phyloP scores from a whole-genome alignment of 1,140 invertebrate genomes.

The Drosophila triauraria region DNA sequence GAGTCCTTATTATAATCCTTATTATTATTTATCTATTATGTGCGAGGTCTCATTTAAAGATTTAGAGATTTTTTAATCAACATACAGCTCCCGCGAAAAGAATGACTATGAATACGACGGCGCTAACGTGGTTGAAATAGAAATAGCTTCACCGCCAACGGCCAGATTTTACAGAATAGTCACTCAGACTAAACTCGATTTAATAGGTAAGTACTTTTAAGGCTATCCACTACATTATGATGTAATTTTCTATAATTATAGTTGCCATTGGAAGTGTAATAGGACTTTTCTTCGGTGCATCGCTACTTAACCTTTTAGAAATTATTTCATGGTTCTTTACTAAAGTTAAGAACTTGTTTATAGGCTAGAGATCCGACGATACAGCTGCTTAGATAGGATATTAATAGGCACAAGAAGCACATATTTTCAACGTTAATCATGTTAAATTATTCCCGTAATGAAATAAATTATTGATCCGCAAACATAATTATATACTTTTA shows the following conservation, averaged over 20 bases:
- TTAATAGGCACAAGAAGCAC: neutral
- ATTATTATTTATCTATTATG: too few relatives aligned
- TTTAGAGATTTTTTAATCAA: neutral
- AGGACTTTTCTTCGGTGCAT: constrained; percentile 62
- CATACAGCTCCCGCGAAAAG: constrained; percentile 9
- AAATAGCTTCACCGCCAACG: constrained; percentile 58
- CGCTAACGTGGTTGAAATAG: constrained; percentile 41
- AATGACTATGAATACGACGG: neutral
- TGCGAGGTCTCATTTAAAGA: too few relatives aligned
- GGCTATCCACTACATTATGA: neutral
- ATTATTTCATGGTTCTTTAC: constrained; percentile 39
- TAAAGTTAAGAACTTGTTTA: constrained; percentile 1
- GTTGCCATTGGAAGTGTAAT: constrained; percentile 65
- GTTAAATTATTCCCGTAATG: neutral
- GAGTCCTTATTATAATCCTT: too few relatives aligned
- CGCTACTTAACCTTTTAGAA: constrained; percentile 61
- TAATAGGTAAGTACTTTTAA: constrained; percentile 40
- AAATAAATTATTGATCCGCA: neutral
- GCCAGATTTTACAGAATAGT: constrained; percentile 49
- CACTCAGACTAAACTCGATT: constrained; percentile 63
- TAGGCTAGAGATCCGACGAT: neutral
- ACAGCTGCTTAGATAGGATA: constrained; percentile 8
- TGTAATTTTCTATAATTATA: constrained; percentile 10
- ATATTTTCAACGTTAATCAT: neutral
- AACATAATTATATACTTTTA: neutral